Conservation (phyloP, 2,888 invertebrate species). For the Macaria liturata region DNA sequence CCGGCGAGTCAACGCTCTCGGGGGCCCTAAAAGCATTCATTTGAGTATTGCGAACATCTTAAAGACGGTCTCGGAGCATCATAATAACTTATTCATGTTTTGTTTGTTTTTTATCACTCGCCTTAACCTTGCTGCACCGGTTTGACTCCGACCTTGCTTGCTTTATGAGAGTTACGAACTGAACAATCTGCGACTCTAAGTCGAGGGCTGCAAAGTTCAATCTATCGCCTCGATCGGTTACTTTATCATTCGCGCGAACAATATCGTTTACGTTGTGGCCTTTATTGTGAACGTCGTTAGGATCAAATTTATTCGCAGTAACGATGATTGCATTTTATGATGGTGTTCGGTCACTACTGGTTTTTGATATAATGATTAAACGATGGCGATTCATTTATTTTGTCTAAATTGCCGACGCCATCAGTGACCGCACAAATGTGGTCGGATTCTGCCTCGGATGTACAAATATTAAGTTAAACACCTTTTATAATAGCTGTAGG, state of each 20-base stretch:
- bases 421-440: not conserved
- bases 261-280: conserved; percentile 29
- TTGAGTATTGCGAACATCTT: conserved; percentile 31
- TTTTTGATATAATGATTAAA: conserved; percentile 1
- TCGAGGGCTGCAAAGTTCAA: conserved; percentile 6
- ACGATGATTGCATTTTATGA: conserved; percentile 12
- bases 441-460: not conserved
- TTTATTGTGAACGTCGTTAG: conserved; percentile 36
- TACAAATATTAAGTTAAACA: too few species aligned
- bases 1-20: conserved; percentile 32
- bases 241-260: conserved; percentile 28
- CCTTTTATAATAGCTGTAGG: too few species aligned
- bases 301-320: conserved; percentile 31
- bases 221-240: conserved; percentile 1
- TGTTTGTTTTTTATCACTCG: conserved; percentile 59
- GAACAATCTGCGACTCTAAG: conserved; percentile 20
- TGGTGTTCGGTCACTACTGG: conserved; percentile 10
- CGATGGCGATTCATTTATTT: conserved; percentile 3
- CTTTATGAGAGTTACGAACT: conserved; percentile 13
- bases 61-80: conserved; percentile 35
- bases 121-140: conserved; percentile 65
- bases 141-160: conserved; percentile 56
- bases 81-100: conserved; percentile 45
- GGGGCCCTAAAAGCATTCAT: conserved; percentile 26
- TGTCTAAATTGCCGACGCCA: not conserved